A percentile compares a stretch with the other conserved stretches of the same genome.
phyloP scores from a whole-genome alignment of 2,797 vertebrate species.

The Neosalanx taihuensis region DNA sequence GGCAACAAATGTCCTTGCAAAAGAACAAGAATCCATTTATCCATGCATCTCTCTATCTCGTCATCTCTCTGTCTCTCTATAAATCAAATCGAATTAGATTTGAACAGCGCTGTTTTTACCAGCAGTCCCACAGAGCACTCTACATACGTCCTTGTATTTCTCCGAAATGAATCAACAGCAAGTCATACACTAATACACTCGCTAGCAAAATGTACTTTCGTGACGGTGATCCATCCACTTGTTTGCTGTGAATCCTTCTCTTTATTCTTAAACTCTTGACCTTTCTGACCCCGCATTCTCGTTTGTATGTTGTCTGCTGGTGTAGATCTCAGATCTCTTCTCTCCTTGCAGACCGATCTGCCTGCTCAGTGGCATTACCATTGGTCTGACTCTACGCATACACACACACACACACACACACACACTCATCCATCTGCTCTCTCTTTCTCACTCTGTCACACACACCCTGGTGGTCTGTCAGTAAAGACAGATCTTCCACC shows the following conservation, averaged over 20 bases:
- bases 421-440: neutral
- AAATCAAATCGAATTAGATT: too few relatives aligned
- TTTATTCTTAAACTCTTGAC: conserved; percentile 14
- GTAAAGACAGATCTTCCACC: conserved; percentile 5
- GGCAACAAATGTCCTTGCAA: too few relatives aligned
- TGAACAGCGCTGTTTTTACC: neutral
- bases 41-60: neutral
- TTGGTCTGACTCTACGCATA: conserved; percentile 26
- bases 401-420: conserved; percentile 2
- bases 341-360: conserved; percentile 49
- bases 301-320: conserved; percentile 43
- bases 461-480: neutral
- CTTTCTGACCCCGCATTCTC: conserved; percentile 39
- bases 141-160: too few relatives aligned
- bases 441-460: neutral
- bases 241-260: conserved; percentile 7
- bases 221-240: too few relatives aligned
- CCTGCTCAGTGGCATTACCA: conserved; percentile 50
- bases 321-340: conserved; percentile 50
- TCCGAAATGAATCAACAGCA: too few relatives aligned
- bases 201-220: too few relatives aligned
- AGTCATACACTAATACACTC: too few relatives aligned
- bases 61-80: neutral
- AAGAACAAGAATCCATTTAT: too few relatives aligned
- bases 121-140: too few relatives aligned